These are phyloP conservation scores for Dioctria linearis DNA, from an alignment of 2,888 invertebrate species.

Conservation along the genomic window DNA sequence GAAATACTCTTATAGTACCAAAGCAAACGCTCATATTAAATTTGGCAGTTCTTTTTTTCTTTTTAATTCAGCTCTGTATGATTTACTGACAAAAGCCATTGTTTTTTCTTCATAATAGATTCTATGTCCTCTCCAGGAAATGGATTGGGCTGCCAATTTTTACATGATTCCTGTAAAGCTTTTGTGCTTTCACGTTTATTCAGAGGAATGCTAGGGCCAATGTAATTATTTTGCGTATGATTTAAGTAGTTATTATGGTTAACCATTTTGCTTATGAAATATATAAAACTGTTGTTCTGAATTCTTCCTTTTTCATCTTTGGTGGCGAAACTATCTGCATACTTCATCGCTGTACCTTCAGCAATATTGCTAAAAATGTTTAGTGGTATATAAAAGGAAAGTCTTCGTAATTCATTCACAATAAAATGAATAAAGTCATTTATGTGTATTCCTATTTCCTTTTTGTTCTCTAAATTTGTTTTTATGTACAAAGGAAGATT, in stretches of 20 bases:
- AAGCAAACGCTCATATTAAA: not conserved
- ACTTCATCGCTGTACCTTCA: not conserved
- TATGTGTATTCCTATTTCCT: not conserved
- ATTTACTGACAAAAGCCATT: not conserved
- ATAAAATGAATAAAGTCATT: not conserved
- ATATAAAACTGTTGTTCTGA: not conserved
- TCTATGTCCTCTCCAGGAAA: not conserved
- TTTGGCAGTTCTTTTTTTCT: not conserved
- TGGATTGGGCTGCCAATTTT: not conserved
- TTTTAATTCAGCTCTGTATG: not conserved
- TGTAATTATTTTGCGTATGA: not conserved
- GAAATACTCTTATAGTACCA: not conserved
- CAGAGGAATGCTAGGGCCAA: not conserved
- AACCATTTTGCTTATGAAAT: not conserved
- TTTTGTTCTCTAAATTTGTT: not conserved
- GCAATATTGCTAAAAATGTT: not conserved
- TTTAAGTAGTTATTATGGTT: not conserved
- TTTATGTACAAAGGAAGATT: not conserved
- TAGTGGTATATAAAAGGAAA: not conserved
- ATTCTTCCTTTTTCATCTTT: conserved; percentile 1
- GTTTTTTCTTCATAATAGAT: not conserved
- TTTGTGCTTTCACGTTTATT: no score
- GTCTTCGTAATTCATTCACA: not conserved
- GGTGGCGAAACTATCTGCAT: not conserved
- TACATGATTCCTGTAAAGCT: no score